Percentiles rank a stretch among this genome's conserved stretches.
These are phyloP conservation scores for Alsophila aescularia DNA, from an alignment of 2,888 invertebrate species.

Conservation along the genomic window DNA sequence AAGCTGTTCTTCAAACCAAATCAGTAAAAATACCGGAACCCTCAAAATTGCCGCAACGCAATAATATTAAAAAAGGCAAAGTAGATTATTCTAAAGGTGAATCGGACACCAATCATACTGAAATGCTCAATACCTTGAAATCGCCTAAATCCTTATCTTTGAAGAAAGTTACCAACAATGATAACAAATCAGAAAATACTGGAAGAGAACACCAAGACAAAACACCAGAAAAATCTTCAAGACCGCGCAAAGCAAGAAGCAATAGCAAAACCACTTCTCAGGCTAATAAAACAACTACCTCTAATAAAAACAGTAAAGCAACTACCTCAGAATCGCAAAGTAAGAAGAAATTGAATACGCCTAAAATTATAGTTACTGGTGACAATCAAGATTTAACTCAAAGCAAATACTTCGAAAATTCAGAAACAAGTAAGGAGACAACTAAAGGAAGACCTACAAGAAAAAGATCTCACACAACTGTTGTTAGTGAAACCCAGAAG, in stretches of 20 bases:
- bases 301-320: conserved; percentile 13
- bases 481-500: conserved; percentile 19
- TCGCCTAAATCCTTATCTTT: conserved; percentile 20
- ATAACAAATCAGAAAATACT: neutral
- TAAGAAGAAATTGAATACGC: conserved; percentile 37
- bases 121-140: neutral
- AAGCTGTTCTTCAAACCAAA: conserved; percentile 14
- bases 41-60: neutral
- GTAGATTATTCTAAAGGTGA: conserved; percentile 25
- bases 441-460: conserved; percentile 35
- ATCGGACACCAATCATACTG: conserved; percentile 9
- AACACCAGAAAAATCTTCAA: conserved; percentile 10
- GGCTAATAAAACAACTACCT: conserved; percentile 11
- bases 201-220: conserved; percentile 10
- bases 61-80: conserved; percentile 10
- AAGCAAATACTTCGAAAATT: conserved; percentile 59
- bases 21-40: conserved; percentile 3
- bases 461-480: conserved; percentile 47
- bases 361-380: conserved; percentile 56
- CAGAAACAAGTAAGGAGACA: conserved; percentile 28
- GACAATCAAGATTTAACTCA: conserved; percentile 48
- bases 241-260: conserved; percentile 31
- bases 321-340: neutral
- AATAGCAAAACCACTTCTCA: conserved; percentile 16
- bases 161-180: conserved; percentile 12